These are phyloP conservation scores for Acanthosepion pharaonis DNA, from an alignment of 2,888 invertebrate genomes.

Conservation along the genomic window DNA sequence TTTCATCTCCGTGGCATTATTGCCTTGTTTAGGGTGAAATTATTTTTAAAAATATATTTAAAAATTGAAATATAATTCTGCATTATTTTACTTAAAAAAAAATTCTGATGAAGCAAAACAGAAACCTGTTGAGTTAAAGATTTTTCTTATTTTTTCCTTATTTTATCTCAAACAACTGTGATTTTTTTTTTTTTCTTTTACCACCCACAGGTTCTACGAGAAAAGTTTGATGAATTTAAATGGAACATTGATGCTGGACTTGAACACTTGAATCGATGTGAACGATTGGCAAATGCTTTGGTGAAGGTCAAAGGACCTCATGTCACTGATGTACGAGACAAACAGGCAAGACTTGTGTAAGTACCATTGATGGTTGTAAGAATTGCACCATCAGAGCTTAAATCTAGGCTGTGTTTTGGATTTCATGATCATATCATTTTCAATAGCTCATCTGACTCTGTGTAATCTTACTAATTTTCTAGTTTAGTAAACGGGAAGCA, in stretches of 20 bases:
- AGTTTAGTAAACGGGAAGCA: too few relatives aligned
- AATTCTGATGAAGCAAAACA: too few relatives aligned
- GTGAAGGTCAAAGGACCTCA: slow-evolving; percentile 86
- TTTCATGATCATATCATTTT: neutral
- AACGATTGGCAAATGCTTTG: slow-evolving; percentile 78
- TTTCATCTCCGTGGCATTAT: too few relatives aligned
- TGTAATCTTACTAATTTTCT: too few relatives aligned
- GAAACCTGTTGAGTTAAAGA: too few relatives aligned
- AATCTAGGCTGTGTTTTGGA: too few relatives aligned
- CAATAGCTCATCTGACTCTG: neutral
- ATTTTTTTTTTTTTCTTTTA: neutral
- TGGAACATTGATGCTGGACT: slow-evolving; percentile 87
- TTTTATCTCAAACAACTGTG: neutral
- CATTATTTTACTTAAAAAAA: too few relatives aligned
- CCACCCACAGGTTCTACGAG: slow-evolving; percentile 80
- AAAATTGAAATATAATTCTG: too few relatives aligned
- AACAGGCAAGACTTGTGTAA: slow-evolving; percentile 90
- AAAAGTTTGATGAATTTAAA: slow-evolving; percentile 91
- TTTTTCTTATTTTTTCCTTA: too few relatives aligned
- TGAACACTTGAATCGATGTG: slow-evolving; percentile 82
- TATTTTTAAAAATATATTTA: too few relatives aligned
- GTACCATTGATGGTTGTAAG: neutral
- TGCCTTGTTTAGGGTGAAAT: too few relatives aligned
- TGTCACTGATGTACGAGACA: slow-evolving; percentile 85
- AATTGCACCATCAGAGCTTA: neutral